Evolutionary conservation across 2,797 vertebrate species (phyloP), one percentile per base, ranked within the genome.

Genomic region (Fistularia commersonii): DNA sequence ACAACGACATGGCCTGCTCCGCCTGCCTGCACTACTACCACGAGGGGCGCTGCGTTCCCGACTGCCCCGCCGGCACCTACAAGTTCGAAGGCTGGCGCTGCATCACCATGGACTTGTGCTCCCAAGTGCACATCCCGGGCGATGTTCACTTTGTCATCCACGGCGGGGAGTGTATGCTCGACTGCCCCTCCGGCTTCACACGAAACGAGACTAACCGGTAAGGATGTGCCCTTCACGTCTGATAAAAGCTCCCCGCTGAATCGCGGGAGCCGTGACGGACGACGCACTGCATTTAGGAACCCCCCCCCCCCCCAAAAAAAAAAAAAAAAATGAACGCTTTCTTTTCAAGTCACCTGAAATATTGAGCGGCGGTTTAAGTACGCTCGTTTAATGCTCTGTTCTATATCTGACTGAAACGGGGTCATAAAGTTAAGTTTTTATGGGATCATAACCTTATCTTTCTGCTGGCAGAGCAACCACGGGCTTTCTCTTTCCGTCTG

Each of bases 71-170:
- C 0, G 91, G 83, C 82, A 98, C 96, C 7, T 99, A 94, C 90
- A 91, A 90, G 77, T 99, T 98, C 0, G 94, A 98, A 77, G 95
- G 95, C 81, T 99, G 97, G 97, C 95, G 95, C 81, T 98, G 97
- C 2, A 95, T 99, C 77, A 95, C 93, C 51, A 90, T 90, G 34
- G 94, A 97, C 34, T 80, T 92, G 48, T 99, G 97, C 41, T 88
- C 93, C 62, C 89, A 88, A 36, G 91, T 95, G 65, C 93, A 91
- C 58, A 88, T 89, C 32, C 86, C 86, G 0, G 89, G 71, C 0
- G 94, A 95, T 8, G 75, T 71, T 0, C 91, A 92, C 76, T 98
- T 97, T 5, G 94, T 98, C 80, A 94, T 99, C 50, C 97, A 99
- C 12, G 89, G 90, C 0, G 94, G 96, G 0, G 95, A 98, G 70